Evolutionary conservation across 1,140 invertebrate species (phyloP).

Genomic region (Magallana angulata): DNA sequence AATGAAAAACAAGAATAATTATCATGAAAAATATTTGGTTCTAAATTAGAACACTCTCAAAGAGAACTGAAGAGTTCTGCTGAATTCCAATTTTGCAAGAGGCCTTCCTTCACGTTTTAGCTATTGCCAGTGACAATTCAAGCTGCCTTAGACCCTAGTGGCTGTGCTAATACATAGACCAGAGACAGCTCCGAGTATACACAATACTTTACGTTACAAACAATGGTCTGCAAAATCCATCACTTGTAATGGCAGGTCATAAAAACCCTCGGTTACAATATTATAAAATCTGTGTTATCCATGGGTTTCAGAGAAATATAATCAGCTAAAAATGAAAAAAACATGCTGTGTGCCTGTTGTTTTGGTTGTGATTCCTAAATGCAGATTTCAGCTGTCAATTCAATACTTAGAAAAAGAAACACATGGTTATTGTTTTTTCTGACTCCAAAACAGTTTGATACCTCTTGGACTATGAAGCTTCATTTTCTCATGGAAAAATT

Average conservation of each 20-base stretch:
- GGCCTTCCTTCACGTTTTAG: not conserved
- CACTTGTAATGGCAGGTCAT: not conserved
- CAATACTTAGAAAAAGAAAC: not conserved
- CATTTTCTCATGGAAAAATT: not conserved
- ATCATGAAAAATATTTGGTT: not conserved
- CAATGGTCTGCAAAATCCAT: conserved; percentile 1
- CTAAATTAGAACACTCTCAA: not conserved
- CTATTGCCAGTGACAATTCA: not conserved
- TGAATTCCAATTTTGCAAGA: not conserved
- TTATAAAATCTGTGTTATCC: not conserved
- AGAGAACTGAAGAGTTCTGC: not conserved
- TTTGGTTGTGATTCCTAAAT: not conserved
- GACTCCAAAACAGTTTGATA: not conserved
- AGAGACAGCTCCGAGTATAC: not conserved
- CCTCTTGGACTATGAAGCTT: not conserved
- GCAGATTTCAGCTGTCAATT: not conserved
- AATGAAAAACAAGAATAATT: not conserved
- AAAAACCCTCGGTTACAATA: not conserved
- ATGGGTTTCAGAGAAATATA: not conserved
- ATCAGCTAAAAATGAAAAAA: not conserved
- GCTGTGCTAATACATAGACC: not conserved
- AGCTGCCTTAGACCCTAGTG: not conserved
- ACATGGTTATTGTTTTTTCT: not conserved
- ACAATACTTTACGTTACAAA: not conserved
- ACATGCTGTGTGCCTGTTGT: not conserved